These are phyloP conservation scores for Exocentrus adspersus DNA, from an alignment of 2,888 invertebrate genomes.

Conservation along the genomic window DNA sequence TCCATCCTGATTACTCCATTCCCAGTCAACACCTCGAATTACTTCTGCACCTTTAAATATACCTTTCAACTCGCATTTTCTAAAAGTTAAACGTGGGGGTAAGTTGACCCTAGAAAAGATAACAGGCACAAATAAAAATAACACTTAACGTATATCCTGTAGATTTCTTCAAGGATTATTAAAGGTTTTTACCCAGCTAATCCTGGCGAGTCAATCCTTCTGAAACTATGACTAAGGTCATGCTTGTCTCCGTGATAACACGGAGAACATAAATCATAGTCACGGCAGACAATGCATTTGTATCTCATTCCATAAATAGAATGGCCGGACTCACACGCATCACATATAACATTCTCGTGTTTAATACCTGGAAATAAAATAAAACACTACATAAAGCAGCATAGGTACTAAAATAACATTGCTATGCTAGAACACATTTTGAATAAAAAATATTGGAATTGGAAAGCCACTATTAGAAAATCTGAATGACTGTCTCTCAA, in stretches of 20 bases:
- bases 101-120: constrained; percentile 72
- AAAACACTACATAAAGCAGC: too few relatives aligned
- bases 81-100: constrained; percentile 72
- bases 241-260: not conserved
- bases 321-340: constrained; percentile 77
- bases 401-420: too few relatives aligned
- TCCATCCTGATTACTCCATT: constrained; percentile 90
- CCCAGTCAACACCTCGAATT: constrained; percentile 86
- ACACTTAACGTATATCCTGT: too few relatives aligned
- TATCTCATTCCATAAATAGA: constrained; percentile 81
- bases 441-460: too few relatives aligned
- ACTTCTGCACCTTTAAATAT: constrained; percentile 86
- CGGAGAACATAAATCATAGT: not conserved
- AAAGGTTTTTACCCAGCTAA: not conserved
- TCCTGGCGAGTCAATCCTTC: not conserved
- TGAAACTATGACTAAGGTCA: not conserved
- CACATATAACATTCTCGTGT: constrained; percentile 71
- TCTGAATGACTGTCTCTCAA: too few relatives aligned
- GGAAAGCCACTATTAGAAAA: too few relatives aligned
- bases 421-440: too few relatives aligned
- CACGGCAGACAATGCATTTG: not conserved
- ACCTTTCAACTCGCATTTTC: constrained; percentile 76
- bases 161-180: too few relatives aligned
- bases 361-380: constrained; percentile 6
- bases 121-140: too few relatives aligned